Conservation (phyloP, 2,113 vertebrate species). For the Phasianus colchicus region DNA sequence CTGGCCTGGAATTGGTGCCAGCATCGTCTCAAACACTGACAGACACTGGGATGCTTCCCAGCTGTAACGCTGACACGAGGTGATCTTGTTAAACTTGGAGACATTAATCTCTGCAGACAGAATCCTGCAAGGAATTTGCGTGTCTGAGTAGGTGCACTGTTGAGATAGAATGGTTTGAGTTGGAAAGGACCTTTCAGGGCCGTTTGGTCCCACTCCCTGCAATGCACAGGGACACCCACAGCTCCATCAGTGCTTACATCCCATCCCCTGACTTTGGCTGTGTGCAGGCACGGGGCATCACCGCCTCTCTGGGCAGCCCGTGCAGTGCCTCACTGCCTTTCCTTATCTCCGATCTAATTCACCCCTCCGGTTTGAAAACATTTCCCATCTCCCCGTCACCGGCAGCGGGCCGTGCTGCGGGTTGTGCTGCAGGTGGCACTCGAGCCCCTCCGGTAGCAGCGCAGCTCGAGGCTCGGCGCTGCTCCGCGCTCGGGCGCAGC, state of each 20-base stretch:
- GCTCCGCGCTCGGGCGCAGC: background rate
- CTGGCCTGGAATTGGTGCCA: background rate
- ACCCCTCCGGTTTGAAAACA: no score
- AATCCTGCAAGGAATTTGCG: background rate
- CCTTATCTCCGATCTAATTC: no score
- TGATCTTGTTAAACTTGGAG: background rate
- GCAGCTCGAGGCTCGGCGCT: background rate
- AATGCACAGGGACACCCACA: no score
- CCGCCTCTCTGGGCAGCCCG: no score
- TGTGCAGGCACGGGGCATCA: no score
- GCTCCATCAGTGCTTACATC: no score
- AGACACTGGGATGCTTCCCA: background rate
- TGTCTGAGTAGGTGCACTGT: background rate
- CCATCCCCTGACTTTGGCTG: no score
- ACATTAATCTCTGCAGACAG: background rate
- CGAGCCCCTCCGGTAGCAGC: background rate
- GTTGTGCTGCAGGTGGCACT: conserved; percentile 72
- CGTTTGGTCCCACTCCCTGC: no score
- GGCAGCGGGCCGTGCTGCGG: background rate
- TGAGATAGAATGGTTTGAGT: no score
- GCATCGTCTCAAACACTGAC: background rate
- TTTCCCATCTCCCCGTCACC: no score
- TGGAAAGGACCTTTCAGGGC: no score
- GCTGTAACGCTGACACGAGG: background rate
- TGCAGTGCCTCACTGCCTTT: no score